Evolutionary conservation across 2,797 vertebrate genomes (phyloP), one percentile per base, ranked within the genome.

Genomic region (Lacerta agilis): DNA sequence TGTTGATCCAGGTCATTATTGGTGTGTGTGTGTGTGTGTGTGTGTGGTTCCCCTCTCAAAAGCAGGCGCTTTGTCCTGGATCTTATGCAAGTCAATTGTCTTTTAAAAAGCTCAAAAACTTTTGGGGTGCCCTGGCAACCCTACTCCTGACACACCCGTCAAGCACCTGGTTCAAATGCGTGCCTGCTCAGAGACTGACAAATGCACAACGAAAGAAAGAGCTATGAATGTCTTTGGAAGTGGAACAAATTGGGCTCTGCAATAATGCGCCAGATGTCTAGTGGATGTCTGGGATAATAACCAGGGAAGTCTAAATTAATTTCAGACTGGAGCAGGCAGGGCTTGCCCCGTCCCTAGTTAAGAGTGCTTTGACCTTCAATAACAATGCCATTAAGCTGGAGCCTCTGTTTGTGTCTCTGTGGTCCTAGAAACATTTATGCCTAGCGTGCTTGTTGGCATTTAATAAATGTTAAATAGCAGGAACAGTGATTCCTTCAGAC

Each of bases 381-480:
- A 81, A 67, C 43, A 41, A 49, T 81, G 69, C 78, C 71, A 69
- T 89, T 82, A 86, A 81, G 43, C 61, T 41, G 71, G 78, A 76
- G 41, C 71, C 43, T 81, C 33, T 75, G 69, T 49, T 81, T 86
- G 83, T 20, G 20, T 81, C 88, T 89, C 77, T 67, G 43, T 81
- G 83, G 33, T 81, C 78, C 76, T 45, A 11, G 78, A 64, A 49
- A n/a, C 41, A 38, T 58, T 64, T 67, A 79, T 67, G 69, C 83
- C 83, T 55, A 25, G 83, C 3, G 5, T 76, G 20, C 88, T 81
- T 41, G 83, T 89, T 89, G 88, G 83, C 71, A 86, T 89, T 86
- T 82, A 41, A 43, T 82, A 77, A 89, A 89, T 82, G 83, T 82
- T 86, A 89, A 89, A 86, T 67, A 86, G 83, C 83, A 58, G 79